Conservation (phyloP, 2,797 vertebrate species). For the Rhabdophis nuchalis region DNA sequence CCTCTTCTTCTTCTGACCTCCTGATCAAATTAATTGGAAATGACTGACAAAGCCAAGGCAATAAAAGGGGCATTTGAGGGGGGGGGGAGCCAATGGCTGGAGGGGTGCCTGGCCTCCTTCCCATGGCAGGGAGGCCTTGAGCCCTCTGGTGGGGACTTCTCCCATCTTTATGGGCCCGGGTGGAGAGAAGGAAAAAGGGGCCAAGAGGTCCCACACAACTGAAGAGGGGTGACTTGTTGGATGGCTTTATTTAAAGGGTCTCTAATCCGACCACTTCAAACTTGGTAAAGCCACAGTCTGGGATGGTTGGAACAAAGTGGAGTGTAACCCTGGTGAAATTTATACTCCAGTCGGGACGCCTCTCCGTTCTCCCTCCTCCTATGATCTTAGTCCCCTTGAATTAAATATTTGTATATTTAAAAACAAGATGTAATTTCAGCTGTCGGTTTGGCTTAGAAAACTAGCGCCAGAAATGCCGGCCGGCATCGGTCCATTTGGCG, state of each 20-base stretch:
- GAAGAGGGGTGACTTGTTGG: neutral
- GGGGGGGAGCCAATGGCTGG: neutral
- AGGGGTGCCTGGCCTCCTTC: neutral
- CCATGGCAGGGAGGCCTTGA: neutral
- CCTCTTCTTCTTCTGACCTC: neutral
- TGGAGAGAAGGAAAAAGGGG: no score
- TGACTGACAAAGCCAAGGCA: slow-evolving; percentile 21
- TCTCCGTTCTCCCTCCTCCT: neutral
- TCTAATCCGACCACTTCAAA: neutral
- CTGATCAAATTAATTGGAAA: slow-evolving; percentile 18
- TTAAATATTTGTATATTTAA: neutral
- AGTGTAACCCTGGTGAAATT: neutral
- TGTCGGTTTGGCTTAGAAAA: neutral
- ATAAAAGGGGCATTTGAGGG: neutral
- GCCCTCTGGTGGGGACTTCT: neutral
- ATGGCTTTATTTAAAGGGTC: neutral
- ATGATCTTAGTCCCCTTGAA: neutral
- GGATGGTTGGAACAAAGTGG: neutral
- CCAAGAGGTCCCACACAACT: neutral
- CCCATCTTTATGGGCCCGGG: neutral
- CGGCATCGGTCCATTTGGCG: neutral
- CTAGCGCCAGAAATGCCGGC: neutral
- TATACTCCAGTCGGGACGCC: neutral
- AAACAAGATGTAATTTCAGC: neutral
- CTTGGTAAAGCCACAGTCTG: neutral